Evolutionary conservation across 2,888 invertebrate species (phyloP), one percentile per base, ranked within the genome.

Genomic region (Drosophila quinaria): DNA sequence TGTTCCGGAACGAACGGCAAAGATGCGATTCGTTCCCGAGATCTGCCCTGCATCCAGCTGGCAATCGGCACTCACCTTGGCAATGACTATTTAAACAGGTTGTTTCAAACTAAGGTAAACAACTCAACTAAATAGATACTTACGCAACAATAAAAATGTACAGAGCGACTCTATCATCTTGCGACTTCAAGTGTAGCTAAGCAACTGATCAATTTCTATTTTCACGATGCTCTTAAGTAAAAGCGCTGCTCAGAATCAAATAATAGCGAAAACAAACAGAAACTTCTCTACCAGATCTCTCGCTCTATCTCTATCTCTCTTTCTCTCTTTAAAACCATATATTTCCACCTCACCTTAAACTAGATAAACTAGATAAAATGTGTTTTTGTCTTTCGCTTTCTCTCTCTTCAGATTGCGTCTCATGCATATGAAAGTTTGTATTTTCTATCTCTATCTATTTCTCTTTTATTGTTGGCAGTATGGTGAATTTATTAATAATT

Each of bases 11-110:
- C 11, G 13, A 35, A 29, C 25, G 0, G 75, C 60, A 55, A 74
- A 82, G 11, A 82, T 49, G 1, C 83, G 64, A 60, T 68, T 79
- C 2, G 82, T 70, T 8, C 42, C 5, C 1, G 47, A 17, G 4
- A 69, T 37, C 0, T 56, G 35, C 11, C 4, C 17, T 4, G 13
- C 13, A 11, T 22, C 31, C n/a, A 78, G 63, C 11, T 44, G 44
- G 25, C 78, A 78, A 59, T 64, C 66, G 37, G 82, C 79, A 3
- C 13, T 35, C 11, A 25, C 54, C 42, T 25, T 33, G 15, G 50
- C 39, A 17, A 46, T 11, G n/a, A 55, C 78, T 77, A 31, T 25
- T 3, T 10, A 52, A 76, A 9, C n/a, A 25, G 9, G 25, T 68
- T 33, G 19, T 58, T 10, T 25, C 29, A 52, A 44, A 50, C 29